These are phyloP conservation scores for Scortum barcoo DNA, from an alignment of 2,113 vertebrate species.

Conservation along the genomic window DNA sequence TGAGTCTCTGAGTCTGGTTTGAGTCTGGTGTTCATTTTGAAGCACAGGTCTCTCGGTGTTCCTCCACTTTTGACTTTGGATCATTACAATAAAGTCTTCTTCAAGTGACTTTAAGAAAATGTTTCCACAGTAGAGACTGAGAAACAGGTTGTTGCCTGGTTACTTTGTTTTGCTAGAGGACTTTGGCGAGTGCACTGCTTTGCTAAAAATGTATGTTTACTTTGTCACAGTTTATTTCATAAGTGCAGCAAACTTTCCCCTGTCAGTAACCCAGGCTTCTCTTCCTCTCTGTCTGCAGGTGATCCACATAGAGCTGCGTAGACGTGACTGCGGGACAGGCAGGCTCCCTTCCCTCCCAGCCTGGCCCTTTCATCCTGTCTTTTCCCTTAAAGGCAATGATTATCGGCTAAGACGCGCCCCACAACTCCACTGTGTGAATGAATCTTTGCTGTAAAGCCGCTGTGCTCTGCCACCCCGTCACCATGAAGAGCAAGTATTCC, in stretches of 20 bases:
- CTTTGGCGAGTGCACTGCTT: background rate
- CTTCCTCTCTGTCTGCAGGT: conserved; percentile 77
- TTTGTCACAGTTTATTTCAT: conserved; percentile 40
- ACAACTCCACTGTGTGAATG: conserved; percentile 73
- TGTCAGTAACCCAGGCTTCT: conserved; percentile 47
- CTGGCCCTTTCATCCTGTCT: conserved; percentile 50
- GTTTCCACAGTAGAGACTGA: conserved; percentile 17
- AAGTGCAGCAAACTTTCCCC: background rate
- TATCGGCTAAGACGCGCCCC: conserved; percentile 49
- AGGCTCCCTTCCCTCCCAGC: conserved; percentile 55
- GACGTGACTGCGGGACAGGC: conserved; percentile 76
- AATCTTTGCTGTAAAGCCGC: conserved; percentile 53
- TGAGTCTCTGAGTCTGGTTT: conserved; percentile 13
- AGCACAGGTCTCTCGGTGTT: background rate
- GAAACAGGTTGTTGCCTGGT: conserved; percentile 41
- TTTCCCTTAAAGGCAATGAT: conserved; percentile 48
- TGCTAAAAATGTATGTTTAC: conserved; percentile 22
- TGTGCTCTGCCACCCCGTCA: conserved; percentile 69
- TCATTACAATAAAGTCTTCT: background rate
- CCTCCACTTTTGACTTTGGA: background rate
- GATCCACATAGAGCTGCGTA: conserved; percentile 74
- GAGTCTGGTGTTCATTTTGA: background rate
- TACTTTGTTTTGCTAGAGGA: conserved; percentile 36
- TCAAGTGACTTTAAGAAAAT: background rate
- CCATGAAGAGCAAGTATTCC: conserved; percentile 91